Base-by-base conservation (phyloP, 2,797 vertebrate genomes). In the Rhinophrynus dorsalis region DNA sequence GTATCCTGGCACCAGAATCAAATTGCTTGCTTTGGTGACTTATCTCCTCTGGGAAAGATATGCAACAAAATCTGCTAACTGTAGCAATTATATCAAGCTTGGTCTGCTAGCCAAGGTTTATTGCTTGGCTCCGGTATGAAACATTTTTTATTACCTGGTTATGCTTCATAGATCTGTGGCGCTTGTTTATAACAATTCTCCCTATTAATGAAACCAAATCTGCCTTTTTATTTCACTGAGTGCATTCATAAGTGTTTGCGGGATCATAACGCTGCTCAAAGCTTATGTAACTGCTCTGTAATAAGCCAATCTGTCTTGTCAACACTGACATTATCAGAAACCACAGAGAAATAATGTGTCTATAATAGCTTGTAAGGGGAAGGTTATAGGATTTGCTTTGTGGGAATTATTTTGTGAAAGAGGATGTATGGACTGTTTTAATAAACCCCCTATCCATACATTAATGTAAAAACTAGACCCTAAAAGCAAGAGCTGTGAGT, bases 111-210 rank as follows among this genome's bases (percentile, higher is more conserved):
- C 70, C 70, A 66, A 67, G 29, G 44, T 67, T 73, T 73, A 73
- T 73, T 66, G 70, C 70, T 66, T 58, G 55, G 70, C 62, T 66
- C 55, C 17, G 24, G 62, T 59, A 73, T 66, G 65, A 60, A 73
- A 50, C 33, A 33, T 72, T 72, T 73, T 73, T 73, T 73, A 73
- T 73, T 66, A 67, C 70, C 70, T 73, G 55, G 70, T 73, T 73
- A 73, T 67, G 70, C 52, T 73, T 73, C 70, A 64, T 73, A 73
- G 70, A 73, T 73, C 70, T 73, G 37, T 73, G 62, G 55, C 47
- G 62, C 70, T 73, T 73, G 70, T 73, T 73, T 73, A 66, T 73
- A 66, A 66, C 44, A 66, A 67, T 60, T 73, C 70, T 54, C 47
- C 55, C 62, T 73, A 59, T 73, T 73, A 66, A 67, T 73, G 70